Conservation (phyloP, 2,113 vertebrate genomes). For the Bothrops jararaca region DNA sequence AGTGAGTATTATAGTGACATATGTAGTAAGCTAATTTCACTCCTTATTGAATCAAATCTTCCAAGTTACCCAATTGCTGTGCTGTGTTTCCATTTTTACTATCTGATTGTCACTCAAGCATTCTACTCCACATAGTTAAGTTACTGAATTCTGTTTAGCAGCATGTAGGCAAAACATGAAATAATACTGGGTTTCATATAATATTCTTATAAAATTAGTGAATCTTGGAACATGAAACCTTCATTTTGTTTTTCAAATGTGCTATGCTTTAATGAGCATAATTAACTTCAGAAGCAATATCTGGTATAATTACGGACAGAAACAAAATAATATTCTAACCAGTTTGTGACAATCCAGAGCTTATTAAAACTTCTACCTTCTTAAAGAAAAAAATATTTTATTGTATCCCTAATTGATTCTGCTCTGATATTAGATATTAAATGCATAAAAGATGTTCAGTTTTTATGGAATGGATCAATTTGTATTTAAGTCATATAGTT, state of each 20-base stretch:
- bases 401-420: slow-evolving; percentile 27
- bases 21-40: background rate
- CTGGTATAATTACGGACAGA: background rate
- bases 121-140: background rate
- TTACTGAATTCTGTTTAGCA: background rate
- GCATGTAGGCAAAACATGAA: background rate
- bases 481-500: slow-evolving; percentile 49
- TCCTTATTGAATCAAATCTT: background rate
- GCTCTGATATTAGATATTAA: slow-evolving; percentile 42
- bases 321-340: slow-evolving; percentile 3
- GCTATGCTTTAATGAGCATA: background rate
- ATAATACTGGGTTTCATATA: background rate
- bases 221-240: background rate
- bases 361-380: slow-evolving; percentile 22
- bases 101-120: background rate
- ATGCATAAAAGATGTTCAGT: slow-evolving; percentile 27
- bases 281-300: background rate
- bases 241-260: background rate
- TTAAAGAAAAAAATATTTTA: slow-evolving; percentile 5
- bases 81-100: background rate
- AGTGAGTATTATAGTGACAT: background rate
- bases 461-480: slow-evolving; percentile 34
- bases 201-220: background rate
- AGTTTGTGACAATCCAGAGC: background rate
- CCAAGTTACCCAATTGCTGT: background rate